Evolutionary conservation across 2,113 vertebrate species (phyloP).

Genomic region (Picathartes gymnocephalus): DNA sequence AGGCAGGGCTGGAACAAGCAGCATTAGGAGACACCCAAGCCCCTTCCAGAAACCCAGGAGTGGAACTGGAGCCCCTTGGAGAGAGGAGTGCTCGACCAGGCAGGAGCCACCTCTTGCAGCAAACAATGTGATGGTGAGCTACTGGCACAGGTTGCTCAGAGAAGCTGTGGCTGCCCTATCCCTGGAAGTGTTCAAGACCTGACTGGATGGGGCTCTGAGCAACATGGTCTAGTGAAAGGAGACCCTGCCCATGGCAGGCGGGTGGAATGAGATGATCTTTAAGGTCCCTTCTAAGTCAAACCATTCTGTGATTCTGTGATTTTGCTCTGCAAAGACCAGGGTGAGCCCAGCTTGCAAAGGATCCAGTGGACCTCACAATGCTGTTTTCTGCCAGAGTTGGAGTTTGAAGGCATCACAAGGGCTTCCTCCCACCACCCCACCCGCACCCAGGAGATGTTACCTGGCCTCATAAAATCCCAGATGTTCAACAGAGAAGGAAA

Average conservation of each 20-base stretch:
- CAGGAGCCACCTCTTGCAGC: background rate
- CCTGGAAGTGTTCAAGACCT: background rate
- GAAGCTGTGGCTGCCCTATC: background rate
- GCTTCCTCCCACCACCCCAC: background rate
- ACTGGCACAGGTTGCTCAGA: background rate
- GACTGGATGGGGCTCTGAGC: background rate
- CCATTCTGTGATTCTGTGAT: background rate
- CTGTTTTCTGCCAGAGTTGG: background rate
- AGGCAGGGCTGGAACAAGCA: background rate
- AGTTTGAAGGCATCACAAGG: background rate
- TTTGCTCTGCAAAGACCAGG: background rate
- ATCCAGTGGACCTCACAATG: background rate
- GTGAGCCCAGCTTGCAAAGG: background rate
- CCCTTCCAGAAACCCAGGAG: background rate
- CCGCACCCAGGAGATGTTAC: background rate
- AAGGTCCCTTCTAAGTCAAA: background rate
- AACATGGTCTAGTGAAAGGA: background rate
- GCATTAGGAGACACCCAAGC: background rate
- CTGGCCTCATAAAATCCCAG: background rate
- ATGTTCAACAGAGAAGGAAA: background rate
- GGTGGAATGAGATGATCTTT: accelerated
- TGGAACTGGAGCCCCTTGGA: background rate
- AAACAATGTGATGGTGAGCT: background rate
- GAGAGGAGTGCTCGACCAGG: accelerated
- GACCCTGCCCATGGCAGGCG: background rate